Evolutionary conservation across 2,888 invertebrate species (phyloP), one percentile per base, ranked within the genome.

Genomic region (Gastrophysa polygoni): DNA sequence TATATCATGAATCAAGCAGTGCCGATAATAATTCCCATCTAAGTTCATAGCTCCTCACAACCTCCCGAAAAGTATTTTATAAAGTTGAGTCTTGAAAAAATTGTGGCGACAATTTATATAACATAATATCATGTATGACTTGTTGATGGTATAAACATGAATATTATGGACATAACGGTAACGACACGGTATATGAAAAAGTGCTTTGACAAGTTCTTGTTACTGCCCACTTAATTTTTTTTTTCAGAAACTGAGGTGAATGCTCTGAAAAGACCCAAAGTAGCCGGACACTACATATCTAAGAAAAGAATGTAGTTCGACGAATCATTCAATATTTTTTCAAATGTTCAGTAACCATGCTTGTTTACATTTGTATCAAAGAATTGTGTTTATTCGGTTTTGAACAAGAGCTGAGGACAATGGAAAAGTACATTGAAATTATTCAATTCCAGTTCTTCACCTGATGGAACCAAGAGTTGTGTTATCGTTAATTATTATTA

Each of bases 221-320:
- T 4, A 14, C 11, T 14, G 14, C 38, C 38, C 38, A 38, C 38
- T 38, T 32, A 10, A 2, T 14, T 14, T 14, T 59, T 57, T 46
- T 59, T 54, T 50, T 6, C 47, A 54, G 59, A 52, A 29, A 11
- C n/a, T 59, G 11, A 38, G 38, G 38, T 38, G 38, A 38, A 38
- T 14, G 38, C 38, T 14, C 38, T 11, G 7, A 14, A 38, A 38
- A 14, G 14, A 11, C 38, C 38, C n/a, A 14, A 14, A 38, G 4
- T 38, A 38, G 11, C 38, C 14, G 38, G 38, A 38, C 14, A 2
- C 38, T 14, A 3, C n/a, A 14, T 4, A 32, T 2, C 2, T 2
- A 38, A 38, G 38, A 38, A 3, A 38, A 38, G 3, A 38, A 38
- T 14, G 14, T 38, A 2, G 11, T 2, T 14, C 14, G 38, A 38